Conservation (phyloP, 1,140 invertebrate species). For the Caenorhabditis inopinata region DNA sequence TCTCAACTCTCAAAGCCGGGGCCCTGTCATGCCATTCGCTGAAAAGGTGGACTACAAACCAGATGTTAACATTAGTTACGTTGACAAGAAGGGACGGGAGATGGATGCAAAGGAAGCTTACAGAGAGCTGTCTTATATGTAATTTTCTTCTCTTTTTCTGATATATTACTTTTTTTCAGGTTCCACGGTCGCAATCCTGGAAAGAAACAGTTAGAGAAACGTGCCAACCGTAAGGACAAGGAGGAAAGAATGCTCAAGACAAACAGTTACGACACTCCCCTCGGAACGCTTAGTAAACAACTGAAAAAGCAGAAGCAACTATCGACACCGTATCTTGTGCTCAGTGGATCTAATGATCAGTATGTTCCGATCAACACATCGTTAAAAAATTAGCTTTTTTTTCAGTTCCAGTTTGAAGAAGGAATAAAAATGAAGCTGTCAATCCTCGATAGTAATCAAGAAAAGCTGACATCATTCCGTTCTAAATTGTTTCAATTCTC, state of each 20-base stretch:
- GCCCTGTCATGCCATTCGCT: slow-evolving; percentile 84
- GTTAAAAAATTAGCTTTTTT: background rate
- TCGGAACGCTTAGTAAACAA: slow-evolving; percentile 87
- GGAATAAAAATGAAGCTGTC: background rate
- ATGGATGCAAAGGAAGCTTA: slow-evolving; percentile 95
- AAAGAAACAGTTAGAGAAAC: slow-evolving; percentile 96
- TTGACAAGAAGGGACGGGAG: slow-evolving; percentile 87
- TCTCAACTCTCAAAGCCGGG: slow-evolving; percentile 76
- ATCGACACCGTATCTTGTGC: slow-evolving; percentile 87
- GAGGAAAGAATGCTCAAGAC: slow-evolving; percentile 93
- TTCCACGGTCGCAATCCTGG: slow-evolving; percentile 99
- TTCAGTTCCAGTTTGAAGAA: slow-evolving; percentile 12
- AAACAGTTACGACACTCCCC: slow-evolving; percentile 95
- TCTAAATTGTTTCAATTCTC: background rate
- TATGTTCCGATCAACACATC: background rate
- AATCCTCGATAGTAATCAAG: too few species aligned
- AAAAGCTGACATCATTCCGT: background rate
- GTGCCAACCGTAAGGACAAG: slow-evolving; percentile 90
- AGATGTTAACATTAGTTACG: slow-evolving; percentile 90
- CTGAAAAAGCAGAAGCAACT: slow-evolving; percentile 95
- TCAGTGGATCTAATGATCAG: slow-evolving; percentile 71
- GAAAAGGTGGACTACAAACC: slow-evolving; percentile 91
- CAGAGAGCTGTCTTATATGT: slow-evolving; percentile 53
- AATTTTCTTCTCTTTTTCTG: background rate
- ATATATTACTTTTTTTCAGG: slow-evolving; percentile 70